Evolutionary conservation across 1,140 invertebrate species (phyloP).

Genomic region (Linepithema humile): DNA sequence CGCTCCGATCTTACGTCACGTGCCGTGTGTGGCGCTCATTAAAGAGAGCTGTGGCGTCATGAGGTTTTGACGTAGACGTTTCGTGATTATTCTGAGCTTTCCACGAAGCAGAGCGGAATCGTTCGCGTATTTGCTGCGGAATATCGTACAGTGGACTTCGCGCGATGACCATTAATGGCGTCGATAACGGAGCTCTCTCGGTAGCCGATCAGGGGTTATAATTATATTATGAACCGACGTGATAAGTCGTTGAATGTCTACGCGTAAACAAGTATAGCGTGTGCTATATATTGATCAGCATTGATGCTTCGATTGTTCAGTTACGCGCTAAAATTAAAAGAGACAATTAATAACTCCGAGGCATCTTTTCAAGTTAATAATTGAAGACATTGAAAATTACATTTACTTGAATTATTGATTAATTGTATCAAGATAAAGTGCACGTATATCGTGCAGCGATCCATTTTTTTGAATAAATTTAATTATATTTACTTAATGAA

Average conservation of each 20-base stretch:
- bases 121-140: neutral
- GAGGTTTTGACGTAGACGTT: slow-evolving; percentile 58
- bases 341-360: neutral
- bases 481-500: neutral
- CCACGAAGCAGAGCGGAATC: slow-evolving; percentile 48
- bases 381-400: no score
- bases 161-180: slow-evolving; percentile 57
- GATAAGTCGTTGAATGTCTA: slow-evolving; percentile 29
- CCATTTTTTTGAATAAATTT: neutral
- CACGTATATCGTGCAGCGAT: neutral
- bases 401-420: no score
- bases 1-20: slow-evolving; percentile 43
- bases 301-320: neutral
- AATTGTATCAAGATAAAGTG: neutral
- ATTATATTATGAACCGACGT: slow-evolving; percentile 48
- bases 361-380: no score
- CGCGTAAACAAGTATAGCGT: slow-evolving; percentile 25
- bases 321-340: neutral
- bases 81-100: slow-evolving; percentile 60
- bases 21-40: slow-evolving; percentile 30
- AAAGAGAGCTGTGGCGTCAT: slow-evolving; percentile 19
- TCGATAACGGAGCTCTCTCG: slow-evolving; percentile 63
- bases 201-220: slow-evolving; percentile 64
- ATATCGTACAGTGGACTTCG: slow-evolving; percentile 69
- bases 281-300: neutral